Conservation (phyloP, 2,113 vertebrate genomes). For the Sitta europaea region DNA sequence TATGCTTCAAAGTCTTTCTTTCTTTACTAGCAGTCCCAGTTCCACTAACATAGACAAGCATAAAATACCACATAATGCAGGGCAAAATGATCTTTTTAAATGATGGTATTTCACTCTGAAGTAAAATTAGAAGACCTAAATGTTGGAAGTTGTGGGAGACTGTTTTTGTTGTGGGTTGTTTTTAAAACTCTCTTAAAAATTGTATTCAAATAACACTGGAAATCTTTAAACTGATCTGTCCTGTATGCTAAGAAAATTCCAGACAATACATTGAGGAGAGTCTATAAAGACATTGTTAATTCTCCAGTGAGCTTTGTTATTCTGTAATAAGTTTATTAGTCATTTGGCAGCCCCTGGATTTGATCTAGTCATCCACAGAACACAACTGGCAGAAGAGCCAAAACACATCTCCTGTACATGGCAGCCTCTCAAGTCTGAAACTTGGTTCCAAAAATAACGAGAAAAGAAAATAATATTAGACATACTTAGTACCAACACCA, state of each 20-base stretch:
- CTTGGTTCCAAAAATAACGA: slow-evolving; percentile 17
- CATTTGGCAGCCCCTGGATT: slow-evolving; percentile 29
- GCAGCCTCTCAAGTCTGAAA: slow-evolving; percentile 4
- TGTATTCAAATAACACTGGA: background rate
- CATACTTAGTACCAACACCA: background rate
- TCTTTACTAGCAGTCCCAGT: background rate
- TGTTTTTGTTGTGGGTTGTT: background rate
- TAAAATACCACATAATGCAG: background rate
- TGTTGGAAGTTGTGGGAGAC: rapidly evolving
- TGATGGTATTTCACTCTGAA: background rate
- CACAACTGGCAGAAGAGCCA: slow-evolving; percentile 15
- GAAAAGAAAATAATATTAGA: background rate
- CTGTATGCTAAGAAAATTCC: slow-evolving; percentile 29
- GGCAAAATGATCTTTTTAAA: background rate
- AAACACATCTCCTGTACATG: background rate
- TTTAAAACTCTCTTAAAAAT: background rate
- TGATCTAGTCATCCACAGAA: slow-evolving; percentile 43
- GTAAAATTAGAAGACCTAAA: background rate
- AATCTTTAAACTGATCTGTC: background rate
- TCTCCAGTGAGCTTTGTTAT: slow-evolving; percentile 17
- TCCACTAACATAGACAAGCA: background rate
- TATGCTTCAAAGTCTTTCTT: background rate
- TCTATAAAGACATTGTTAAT: slow-evolving; percentile 28
- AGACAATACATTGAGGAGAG: slow-evolving; percentile 19
- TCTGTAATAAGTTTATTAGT: slow-evolving; percentile 42